Base-by-base conservation (phyloP, 2,888 invertebrate genomes). In the Isotomurus palustris region DNA sequence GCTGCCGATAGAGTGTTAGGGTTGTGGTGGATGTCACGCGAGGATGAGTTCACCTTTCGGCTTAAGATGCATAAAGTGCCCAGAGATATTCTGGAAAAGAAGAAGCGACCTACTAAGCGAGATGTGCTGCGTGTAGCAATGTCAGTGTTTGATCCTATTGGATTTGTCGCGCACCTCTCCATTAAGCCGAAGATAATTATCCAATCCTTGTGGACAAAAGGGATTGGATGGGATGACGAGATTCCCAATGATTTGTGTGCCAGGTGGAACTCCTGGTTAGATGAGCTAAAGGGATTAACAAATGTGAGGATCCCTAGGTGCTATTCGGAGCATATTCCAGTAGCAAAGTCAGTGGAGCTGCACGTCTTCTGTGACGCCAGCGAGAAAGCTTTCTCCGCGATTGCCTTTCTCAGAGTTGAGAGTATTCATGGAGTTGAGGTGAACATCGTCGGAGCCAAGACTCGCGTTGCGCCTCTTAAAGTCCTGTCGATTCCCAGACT, bases 401-500 rank as follows among this genome's bases (percentile, higher is more conserved):
- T 55, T n/a, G 21, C 36, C 24, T 55, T 19, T 24, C 28, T 55
- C 2, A 55, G 48, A n/a, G 12, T 54, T 8, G 17, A 57, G 47
- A 32, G 12, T 8, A 25, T 50, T 25, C 29, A 36, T n/a, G 21
- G 14, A 6, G 50, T 58, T 1, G 10, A 43, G 1, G 35, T 56
- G 1, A 3, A 47, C 1, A 54, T 69, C 19, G n/a, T 67, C 2
- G 21, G 21, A 22, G 58, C 64, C 6, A 68, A 64, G 49, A 17
- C 63, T 1, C 41, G 67, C 29, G 65, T 68, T 1, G 58, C 68
- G 10, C 69, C 67, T 2, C 2, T 58, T 10, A 58, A 56, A 27
- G 28, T 41, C 5, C 19, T 60, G 2, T 50, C 62, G 2, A 69
- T 69, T 29, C 65, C 66, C 3, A 17, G 66, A 32, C 21, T 65